Percentiles rank a stretch among this genome's conserved stretches.
phyloP scores from a whole-genome alignment of 2,888 invertebrate genomes.

The Orchesellides sinensis region DNA sequence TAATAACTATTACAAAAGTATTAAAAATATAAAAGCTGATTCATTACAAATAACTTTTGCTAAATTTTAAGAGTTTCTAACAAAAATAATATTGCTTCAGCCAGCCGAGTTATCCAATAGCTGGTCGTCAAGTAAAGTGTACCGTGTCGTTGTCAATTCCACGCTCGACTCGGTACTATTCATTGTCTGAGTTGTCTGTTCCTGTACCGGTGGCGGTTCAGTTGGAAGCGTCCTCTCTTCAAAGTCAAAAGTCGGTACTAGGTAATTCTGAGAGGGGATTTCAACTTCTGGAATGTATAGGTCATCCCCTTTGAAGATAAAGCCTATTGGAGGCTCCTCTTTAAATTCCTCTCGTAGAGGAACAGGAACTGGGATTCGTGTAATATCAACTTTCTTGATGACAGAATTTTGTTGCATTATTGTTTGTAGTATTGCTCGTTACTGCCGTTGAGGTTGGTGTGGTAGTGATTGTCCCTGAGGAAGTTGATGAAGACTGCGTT shows the following conservation, averaged over 20 bases:
- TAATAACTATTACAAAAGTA: too few relatives aligned
- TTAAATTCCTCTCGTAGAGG: slow-evolving; percentile 43
- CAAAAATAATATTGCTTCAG: too few relatives aligned
- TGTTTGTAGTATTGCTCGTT: not conserved
- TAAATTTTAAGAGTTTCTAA: not conserved
- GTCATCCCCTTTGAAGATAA: slow-evolving; percentile 59
- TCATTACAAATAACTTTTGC: not conserved
- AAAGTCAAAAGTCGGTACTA: slow-evolving; percentile 35
- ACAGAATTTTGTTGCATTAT: not conserved
- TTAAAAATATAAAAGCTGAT: not conserved
- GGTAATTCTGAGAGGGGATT: slow-evolving; percentile 50
- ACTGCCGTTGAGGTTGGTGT: not conserved
- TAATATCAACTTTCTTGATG: slow-evolving; percentile 40
- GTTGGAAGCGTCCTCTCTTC: slow-evolving; percentile 26
- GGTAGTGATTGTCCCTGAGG: not conserved
- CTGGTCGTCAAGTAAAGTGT: slow-evolving; percentile 15
- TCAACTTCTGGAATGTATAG: slow-evolving; percentile 47
- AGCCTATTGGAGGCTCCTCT: slow-evolving; percentile 62
- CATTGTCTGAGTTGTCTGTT: not conserved
- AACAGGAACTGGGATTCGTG: slow-evolving; percentile 22
- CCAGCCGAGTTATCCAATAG: not conserved
- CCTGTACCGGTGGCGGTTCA: not conserved
- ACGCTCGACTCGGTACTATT: too few relatives aligned
- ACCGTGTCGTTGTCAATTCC: slow-evolving; percentile 8
- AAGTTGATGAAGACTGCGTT: too few relatives aligned